phyloP scores from a whole-genome alignment of 37 sponge, comb jelly and placozoan species.

The Haliclona indistincta region DNA sequence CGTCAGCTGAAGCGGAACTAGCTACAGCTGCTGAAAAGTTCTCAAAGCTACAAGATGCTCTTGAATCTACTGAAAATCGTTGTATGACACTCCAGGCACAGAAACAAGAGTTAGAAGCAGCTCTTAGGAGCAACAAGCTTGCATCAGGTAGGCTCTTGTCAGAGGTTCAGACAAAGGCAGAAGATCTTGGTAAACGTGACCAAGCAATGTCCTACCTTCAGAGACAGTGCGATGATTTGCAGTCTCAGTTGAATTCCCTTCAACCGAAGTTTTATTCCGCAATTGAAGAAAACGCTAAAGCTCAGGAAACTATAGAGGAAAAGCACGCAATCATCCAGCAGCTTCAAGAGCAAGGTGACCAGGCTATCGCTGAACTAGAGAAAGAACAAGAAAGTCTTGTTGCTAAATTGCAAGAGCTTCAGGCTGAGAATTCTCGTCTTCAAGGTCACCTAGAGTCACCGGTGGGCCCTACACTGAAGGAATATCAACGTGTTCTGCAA shows the following conservation, averaged over 20 bases:
- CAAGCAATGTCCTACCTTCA: conserved; percentile 6
- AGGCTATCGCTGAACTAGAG: conserved; percentile 25
- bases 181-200: conserved; percentile 28
- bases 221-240: conserved; percentile 38
- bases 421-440: conserved; percentile 54
- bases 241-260: conserved; percentile 20
- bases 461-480: conserved; percentile 12
- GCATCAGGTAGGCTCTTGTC: conserved; percentile 5
- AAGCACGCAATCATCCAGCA: conserved; percentile 12
- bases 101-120: no score
- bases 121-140: no score
- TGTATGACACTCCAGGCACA: neutral
- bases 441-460: conserved; percentile 59
- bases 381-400: conserved; percentile 29
- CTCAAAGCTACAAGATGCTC: conserved; percentile 35
- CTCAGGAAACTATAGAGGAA: conserved; percentile 35
- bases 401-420: conserved; percentile 25
- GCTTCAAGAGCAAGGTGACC: no score
- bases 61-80: conserved; percentile 17
- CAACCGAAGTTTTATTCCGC: conserved; percentile 27
- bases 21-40: conserved; percentile 14
- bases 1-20: conserved; percentile 30
- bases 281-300: conserved; percentile 16
- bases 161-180: conserved; percentile 36
- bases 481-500: conserved; percentile 33